Evolutionary conservation across 2,888 invertebrate species (phyloP), one percentile per base, ranked within the genome.

Genomic region (Parthenolecanium corni): DNA sequence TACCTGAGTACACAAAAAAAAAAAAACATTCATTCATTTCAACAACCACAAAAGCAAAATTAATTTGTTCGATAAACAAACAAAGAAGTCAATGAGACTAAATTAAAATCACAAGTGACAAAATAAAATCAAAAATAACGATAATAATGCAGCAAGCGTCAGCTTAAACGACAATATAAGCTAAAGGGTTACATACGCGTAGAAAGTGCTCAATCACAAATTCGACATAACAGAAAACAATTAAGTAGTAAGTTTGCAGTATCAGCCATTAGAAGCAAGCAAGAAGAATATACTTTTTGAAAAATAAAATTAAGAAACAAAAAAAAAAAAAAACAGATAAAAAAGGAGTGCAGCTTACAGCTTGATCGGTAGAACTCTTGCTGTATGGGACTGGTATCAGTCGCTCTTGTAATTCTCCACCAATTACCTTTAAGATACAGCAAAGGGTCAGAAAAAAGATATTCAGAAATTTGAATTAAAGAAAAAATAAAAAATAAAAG

Each of bases 361-460:
- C 94, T 89, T 95, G 95, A 85, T 95, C 95, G 82, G 94, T 95
- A 80, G 93, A 92, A 81, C 91, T 93, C 89, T 94, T 94, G 92
- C 94, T 94, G 89, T 94, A 94, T 80, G 94, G 95, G 81, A 95
- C 94, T 81, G 95, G 93, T 80, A 95, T 94, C 87, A 95, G 90
- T 82, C 94, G 91, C 84, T 94, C 94, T 86, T 94, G 92, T 84
- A 92, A 92, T 84, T 94, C 93, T 82, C 95, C 95, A 87, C 94
- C 94, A 89, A 95, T 95, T 86, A 95, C 94, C 95, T 95, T 90
- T 85, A 89, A 87, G 83, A 63, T 42, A 63, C 38, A 63, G 53
- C 44, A 63, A 63, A 63, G 63, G 63, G 63, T 63, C 63, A 63
- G 54, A 63, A 54, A 63, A 47, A 52, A 52, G 20, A 20, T 53